Evolutionary conservation across 2,113 vertebrate species (phyloP).

Genomic region (Lampris incognitus): DNA sequence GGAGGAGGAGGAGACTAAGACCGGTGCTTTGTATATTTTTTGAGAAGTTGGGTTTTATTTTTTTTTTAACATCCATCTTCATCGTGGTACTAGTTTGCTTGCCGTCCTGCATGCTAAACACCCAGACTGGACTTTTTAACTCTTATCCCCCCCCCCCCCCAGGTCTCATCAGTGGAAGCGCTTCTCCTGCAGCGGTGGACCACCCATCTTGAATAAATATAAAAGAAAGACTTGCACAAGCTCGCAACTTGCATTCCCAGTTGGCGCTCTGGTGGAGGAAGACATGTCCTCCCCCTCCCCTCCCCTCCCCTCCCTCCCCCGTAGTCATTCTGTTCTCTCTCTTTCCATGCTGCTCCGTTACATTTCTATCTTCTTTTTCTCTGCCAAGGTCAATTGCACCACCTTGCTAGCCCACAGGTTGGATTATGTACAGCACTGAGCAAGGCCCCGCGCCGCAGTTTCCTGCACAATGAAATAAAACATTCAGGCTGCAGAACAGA

Average conservation of each 20-base stretch:
- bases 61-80: too few species aligned
- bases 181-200: conserved; percentile 4
- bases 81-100: too few species aligned
- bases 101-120: too few species aligned
- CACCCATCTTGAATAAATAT: conserved; percentile 26
- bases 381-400: conserved; percentile 63
- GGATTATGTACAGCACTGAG: conserved; percentile 70
- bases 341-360: conserved; percentile 9
- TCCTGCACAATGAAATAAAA: conserved; percentile 63
- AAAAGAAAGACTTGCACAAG: conserved; percentile 31
- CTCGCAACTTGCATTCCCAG: conserved; percentile 41
- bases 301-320: conserved; percentile 4
- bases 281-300: background rate
- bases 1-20: too few species aligned
- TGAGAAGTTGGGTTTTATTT: too few species aligned
- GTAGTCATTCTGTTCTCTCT: conserved; percentile 35
- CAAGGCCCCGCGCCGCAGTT: conserved; percentile 59
- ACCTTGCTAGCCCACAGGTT: conserved; percentile 59
- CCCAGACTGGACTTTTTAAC: too few species aligned
- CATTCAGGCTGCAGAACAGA: conserved; percentile 52
- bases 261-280: conserved; percentile 33
- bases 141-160: too few species aligned
- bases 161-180: background rate
- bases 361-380: conserved; percentile 42
- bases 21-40: too few species aligned